Base-by-base conservation (phyloP, 23 tunicate species). In the Ciona savignyi region DNA sequence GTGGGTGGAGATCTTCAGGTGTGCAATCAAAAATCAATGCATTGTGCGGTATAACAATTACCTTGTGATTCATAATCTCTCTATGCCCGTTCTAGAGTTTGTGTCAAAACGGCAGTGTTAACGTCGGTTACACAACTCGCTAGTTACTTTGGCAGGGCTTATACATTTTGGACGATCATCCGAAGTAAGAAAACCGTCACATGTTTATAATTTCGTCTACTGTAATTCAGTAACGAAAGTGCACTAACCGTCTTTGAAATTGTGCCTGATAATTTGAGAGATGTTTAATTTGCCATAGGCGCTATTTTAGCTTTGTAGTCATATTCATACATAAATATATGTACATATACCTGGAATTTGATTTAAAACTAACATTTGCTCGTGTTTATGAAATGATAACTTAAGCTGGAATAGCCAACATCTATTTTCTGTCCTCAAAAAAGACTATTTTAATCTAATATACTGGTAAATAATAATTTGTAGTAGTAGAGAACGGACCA, bases 1-100 rank as follows among this genome's bases (percentile, higher is more conserved):
- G 51, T 83, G 64, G 83, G 89, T 79, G 91, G 91, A 23, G 87
- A 84, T 70, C 80, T 79, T 69, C 89, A 78, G 97, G 97, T 91
- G 91, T 89, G 96, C 80, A 82, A 88, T 88, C 63, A 79, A 74
- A 66, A 81, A 81, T 80, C 84, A 80, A 80, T 30, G 51, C 33
- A 69, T 4, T 69, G 33, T 69, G 32, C 68, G 27, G 27, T 69
- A n/a, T n/a, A 74, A 62, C 79, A 74, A 74, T 74, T 74, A 63
- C 23, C 73, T 35, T 30, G 33, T 69, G 32, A 69, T 69, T 35
- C 24, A 24, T 69, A 69, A 42, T 42, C 15, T n/a, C n/a, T n/a
- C n/a, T n/a, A n/a, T n/a, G n/a, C n/a, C n/a, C n/a, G n/a, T n/a
- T n/a, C n/a, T n/a, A n/a, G n/a, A n/a, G n/a, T n/a, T n/a, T n/a